Base-by-base conservation (phyloP, 2,888 invertebrate species). In the Dendrolimus houi region DNA sequence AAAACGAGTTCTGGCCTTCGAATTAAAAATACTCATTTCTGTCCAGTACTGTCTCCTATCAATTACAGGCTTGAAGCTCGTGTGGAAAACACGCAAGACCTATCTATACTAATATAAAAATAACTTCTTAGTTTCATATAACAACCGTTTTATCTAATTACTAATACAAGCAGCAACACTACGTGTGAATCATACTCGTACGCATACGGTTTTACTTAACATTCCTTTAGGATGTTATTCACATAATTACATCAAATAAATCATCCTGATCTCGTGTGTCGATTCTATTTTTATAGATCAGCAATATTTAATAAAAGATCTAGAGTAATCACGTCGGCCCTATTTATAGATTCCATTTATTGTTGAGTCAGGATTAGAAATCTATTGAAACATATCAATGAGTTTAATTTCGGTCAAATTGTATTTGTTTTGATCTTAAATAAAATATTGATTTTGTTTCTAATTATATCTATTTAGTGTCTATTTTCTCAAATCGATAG, bases 151-250 rank as follows among this genome's bases (percentile, higher is more conserved):
- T 47, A 47, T 47, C 47, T 47, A 10, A 47, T 47, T 47, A 47
- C 47, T 47, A 12, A 10, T 47, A 29, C 29, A 29, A 47, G 47
- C 12, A 6, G 9, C 47, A 47, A 47, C 29, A 29, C 47, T 47
- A 47, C 76, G 70, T 64, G 69, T 84, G 85, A 84, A 81, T 84
- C 83, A 81, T 71, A 65, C 69, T 66, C 70, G 63, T 60, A 64
- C 75, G 71, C 85, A 84, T 80, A 68, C 81, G 75, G 81, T 71
- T 64, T 83, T 83, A 87, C 87, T 88, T 87, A 87, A 88, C 84
- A 88, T 88, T 88, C 87, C 86, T 81, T 75, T 79, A 68, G 72
- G 71, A 81, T 80, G 76, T 77, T 83, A 81, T 77, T 77, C 83
- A 78, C 79, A 75, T 85, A 87, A 86, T 87, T 85, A 85, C 76